Conservation (phyloP, 2,797 vertebrate genomes). For the Sebastes kiyomatsui region DNA sequence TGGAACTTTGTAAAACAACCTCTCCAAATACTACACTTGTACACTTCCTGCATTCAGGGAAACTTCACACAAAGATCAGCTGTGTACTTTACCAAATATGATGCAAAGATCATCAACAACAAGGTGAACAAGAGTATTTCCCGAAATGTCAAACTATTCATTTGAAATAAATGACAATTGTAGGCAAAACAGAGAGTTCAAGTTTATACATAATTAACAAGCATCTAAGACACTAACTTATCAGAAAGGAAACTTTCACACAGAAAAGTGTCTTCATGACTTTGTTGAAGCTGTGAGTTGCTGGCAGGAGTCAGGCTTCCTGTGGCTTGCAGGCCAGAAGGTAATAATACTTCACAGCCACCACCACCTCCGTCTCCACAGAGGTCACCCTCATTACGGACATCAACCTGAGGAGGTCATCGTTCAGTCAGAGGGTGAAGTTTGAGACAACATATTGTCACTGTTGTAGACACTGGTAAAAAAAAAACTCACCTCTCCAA, state of each 20-base stretch:
- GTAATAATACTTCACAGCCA: slow-evolving; percentile 75
- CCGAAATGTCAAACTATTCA: not conserved
- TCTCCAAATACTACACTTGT: too few relatives aligned
- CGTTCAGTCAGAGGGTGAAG: not conserved
- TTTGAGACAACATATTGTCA: not conserved
- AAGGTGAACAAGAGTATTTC: not conserved
- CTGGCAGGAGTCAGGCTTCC: slow-evolving; percentile 28
- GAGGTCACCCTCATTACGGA: slow-evolving; percentile 73
- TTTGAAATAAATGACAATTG: not conserved
- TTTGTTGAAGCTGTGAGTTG: not conserved
- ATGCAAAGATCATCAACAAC: not conserved
- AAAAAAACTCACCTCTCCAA: not conserved
- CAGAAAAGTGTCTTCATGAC: not conserved
- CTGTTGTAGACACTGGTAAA: too few relatives aligned
- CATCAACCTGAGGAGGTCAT: slow-evolving; percentile 68
- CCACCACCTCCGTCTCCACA: slow-evolving; percentile 68
- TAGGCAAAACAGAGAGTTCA: not conserved
- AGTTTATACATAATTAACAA: not conserved
- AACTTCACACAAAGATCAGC: not conserved
- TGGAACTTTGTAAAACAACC: slow-evolving; percentile 23
- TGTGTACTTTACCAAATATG: not conserved
- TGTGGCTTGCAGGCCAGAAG: slow-evolving; percentile 72
- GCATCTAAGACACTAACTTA: not conserved
- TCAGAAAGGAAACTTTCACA: not conserved
- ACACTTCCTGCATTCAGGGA: not conserved